Evolutionary conservation across 2,797 vertebrate species (phyloP).

Genomic region (Zenarchopterus dispar): DNA sequence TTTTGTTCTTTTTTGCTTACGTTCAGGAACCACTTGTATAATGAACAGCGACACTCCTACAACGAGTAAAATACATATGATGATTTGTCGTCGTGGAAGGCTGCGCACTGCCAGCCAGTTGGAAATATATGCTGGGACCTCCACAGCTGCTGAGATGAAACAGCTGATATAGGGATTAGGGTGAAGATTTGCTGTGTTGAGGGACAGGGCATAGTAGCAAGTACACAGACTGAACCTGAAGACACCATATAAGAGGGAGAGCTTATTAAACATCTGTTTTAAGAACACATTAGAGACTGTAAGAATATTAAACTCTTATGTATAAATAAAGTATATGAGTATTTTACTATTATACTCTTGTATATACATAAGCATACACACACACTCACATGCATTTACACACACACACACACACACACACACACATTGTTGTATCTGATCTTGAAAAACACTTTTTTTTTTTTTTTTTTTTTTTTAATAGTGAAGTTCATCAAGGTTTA

Average conservation of each 20-base stretch:
- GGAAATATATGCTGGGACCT: constrained; percentile 84
- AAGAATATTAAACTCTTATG: no score
- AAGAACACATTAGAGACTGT: no score
- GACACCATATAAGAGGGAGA: constrained; percentile 1
- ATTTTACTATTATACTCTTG: no score
- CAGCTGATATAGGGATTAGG: constrained; percentile 86
- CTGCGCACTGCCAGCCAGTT: constrained; percentile 83
- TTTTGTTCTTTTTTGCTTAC: constrained; percentile 66
- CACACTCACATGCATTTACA: no score
- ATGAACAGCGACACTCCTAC: constrained; percentile 84
- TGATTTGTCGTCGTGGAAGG: constrained; percentile 81
- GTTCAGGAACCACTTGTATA: constrained; percentile 83
- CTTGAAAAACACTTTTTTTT: no score
- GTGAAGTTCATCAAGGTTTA: no score
- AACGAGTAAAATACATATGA: constrained; percentile 77
- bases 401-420: no score
- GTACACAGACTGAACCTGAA: constrained; percentile 83
- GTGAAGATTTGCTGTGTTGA: constrained; percentile 86
- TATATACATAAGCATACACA: no score
- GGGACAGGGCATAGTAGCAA: constrained; percentile 86
- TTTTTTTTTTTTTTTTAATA: no score
- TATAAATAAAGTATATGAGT: no score
- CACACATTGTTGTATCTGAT: no score
- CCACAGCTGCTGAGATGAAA: constrained; percentile 85
- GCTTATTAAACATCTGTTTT: no score